phyloP scores from a whole-genome alignment of 2,113 vertebrate genomes.

The Ascaphus truei region DNA sequence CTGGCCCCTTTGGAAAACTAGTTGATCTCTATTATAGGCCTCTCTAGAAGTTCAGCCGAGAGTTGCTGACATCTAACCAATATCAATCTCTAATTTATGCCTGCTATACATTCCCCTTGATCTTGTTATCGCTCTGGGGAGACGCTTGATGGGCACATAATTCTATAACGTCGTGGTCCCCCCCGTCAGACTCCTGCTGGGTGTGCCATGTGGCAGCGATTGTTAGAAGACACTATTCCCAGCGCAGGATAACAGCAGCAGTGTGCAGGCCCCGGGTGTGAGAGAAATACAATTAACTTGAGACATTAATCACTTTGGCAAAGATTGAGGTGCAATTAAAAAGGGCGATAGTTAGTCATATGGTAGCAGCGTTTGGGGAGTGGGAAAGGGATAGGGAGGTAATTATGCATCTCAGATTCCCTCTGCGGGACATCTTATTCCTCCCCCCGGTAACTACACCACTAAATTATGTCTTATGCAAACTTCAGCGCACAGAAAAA shows the following conservation, averaged over 20 bases:
- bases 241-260: background rate
- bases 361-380: background rate
- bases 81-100: background rate
- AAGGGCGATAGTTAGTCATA: background rate
- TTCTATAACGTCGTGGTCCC: background rate
- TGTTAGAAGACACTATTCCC: background rate
- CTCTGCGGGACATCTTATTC: background rate
- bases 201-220: background rate
- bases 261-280: background rate
- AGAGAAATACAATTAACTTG: constrained; percentile 3
- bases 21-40: too few species aligned
- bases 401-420: background rate
- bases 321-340: constrained; percentile 24
- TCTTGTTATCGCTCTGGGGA: background rate
- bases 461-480: too few species aligned
- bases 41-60: too few species aligned
- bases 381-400: background rate
- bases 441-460: too few species aligned
- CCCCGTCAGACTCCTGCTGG: background rate
- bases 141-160: background rate
- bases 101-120: background rate
- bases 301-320: constrained; percentile 32
- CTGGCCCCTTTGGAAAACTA: too few species aligned
- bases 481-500: too few species aligned
- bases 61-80: too few species aligned